Base-by-base conservation (phyloP, 2,113 vertebrate species). In the Pardalotus punctatus region DNA sequence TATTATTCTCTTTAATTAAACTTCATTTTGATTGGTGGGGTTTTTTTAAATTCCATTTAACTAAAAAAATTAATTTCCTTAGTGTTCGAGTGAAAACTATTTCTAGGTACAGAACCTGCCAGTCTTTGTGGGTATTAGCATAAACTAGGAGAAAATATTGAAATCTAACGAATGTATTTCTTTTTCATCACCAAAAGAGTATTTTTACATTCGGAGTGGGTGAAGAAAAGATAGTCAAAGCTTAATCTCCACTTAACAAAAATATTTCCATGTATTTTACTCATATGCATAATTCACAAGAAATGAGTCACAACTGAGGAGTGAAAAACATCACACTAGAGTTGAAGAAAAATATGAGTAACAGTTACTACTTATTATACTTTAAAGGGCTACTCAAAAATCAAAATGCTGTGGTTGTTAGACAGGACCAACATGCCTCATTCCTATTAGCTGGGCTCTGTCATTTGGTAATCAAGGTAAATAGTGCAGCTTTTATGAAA, bases 361-460 rank as follows among this genome's bases (percentile, higher is more conserved):
- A 14, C 0, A 0, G 1, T 67, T 88, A 17, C 4, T 24, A 9
- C 6, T 76, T 29, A 21, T 36, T 15, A 73, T 6, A 2, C 8
- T 90, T 82, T 66, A 70, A 77, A 76, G 25, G 3, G 12, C 0
- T 2, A 2, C 5, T 77, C 3, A 19, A 40, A 84, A 54, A 23
- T 15, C 40, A 89, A 78, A 58, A n/a, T 50, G 1, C 7, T 79
- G 5, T 61, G 31, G 5, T 33, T 5, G 2, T 24, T 47, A 24
- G 38, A 84, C 11, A 43, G 14, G 33, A 35, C 14, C 2, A 76
- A 21, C 0, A 5, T 9, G 4, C 6, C 54, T 67, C 43, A 50
- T 60, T 94, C 76, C 12, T 74, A 6, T 47, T 27, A 23, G 14
- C 24, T 74, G 33, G 69, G 9, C 2, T 27, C 42, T 79, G 17